Evolutionary conservation across 2,888 invertebrate genomes (phyloP).

Genomic region (Periphyllus acericola): DNA sequence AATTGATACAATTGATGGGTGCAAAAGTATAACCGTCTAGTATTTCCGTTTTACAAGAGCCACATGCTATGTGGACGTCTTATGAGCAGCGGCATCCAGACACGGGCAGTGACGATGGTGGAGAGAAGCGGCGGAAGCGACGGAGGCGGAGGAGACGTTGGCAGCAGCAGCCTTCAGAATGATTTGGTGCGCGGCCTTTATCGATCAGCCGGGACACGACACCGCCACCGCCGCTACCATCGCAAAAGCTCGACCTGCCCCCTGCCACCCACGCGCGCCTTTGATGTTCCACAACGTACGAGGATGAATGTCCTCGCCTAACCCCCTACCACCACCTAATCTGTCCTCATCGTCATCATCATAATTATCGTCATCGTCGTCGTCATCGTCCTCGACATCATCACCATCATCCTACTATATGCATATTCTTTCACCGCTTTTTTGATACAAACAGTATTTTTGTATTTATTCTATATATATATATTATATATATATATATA

Average conservation of each 20-base stretch:
- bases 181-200: slow-evolving; percentile 60
- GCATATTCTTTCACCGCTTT: too few relatives aligned
- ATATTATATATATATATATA: too few relatives aligned
- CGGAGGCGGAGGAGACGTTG: background rate
- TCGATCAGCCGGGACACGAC: slow-evolving; percentile 60
- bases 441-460: too few relatives aligned
- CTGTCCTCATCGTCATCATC: background rate
- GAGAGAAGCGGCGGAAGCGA: background rate
- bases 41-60: background rate
- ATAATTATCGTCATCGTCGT: too few relatives aligned
- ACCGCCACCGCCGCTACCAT: slow-evolving; percentile 42
- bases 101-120: background rate
- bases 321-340: background rate
- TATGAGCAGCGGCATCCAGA: background rate
- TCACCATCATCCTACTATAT: too few relatives aligned
- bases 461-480: too few relatives aligned
- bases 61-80: background rate
- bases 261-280: slow-evolving; percentile 29
- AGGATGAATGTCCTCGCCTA: slow-evolving; percentile 46
- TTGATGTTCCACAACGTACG: slow-evolving; percentile 26
- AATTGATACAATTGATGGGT: too few relatives aligned
- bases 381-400: too few relatives aligned
- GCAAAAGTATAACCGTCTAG: too few relatives aligned
- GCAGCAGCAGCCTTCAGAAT: slow-evolving; percentile 49
- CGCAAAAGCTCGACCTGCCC: slow-evolving; percentile 27